phyloP scores from a whole-genome alignment of 2,888 invertebrate species.

The Gandaritis pyraliata region DNA sequence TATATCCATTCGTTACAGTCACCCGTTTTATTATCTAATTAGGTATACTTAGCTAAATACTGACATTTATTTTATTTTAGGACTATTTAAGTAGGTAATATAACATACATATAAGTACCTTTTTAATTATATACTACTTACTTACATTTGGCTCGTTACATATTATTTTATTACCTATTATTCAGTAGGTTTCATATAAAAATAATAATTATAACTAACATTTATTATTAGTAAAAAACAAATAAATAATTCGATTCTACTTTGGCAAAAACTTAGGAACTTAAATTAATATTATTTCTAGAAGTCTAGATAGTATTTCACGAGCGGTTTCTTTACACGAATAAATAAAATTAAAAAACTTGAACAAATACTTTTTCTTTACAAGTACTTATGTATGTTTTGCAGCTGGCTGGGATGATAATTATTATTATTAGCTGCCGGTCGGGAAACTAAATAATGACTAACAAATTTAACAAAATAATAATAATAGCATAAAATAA shows the following conservation, averaged over 20 bases:
- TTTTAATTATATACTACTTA: too few species aligned
- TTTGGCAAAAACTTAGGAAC: conserved; percentile 59
- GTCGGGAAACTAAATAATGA: conserved; percentile 15
- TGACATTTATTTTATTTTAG: conserved; percentile 21
- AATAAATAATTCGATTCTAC: conserved; percentile 38
- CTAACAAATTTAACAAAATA: conserved; percentile 7
- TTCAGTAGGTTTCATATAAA: conserved; percentile 13
- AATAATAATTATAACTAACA: conserved; percentile 13
- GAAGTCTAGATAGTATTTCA: too few species aligned
- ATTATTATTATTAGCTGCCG: too few species aligned
- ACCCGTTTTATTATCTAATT: conserved; percentile 49
- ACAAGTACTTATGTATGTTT: too few species aligned
- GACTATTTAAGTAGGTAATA: too few species aligned
- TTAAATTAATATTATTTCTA: conserved; percentile 24
- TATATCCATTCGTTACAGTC: conserved; percentile 55
- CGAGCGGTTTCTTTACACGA: background rate
- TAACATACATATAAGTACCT: too few species aligned
- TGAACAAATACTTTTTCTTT: too few species aligned
- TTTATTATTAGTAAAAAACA: conserved; percentile 10
- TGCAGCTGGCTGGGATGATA: too few species aligned
- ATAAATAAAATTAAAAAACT: background rate
- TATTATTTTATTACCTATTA: conserved; percentile 8
- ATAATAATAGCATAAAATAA: conserved; percentile 11
- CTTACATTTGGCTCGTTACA: conserved; percentile 37
- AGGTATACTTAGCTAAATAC: conserved; percentile 36